Conservation (phyloP, 2,113 vertebrate genomes). For the Speoplatyrhinus poulsoni region DNA sequence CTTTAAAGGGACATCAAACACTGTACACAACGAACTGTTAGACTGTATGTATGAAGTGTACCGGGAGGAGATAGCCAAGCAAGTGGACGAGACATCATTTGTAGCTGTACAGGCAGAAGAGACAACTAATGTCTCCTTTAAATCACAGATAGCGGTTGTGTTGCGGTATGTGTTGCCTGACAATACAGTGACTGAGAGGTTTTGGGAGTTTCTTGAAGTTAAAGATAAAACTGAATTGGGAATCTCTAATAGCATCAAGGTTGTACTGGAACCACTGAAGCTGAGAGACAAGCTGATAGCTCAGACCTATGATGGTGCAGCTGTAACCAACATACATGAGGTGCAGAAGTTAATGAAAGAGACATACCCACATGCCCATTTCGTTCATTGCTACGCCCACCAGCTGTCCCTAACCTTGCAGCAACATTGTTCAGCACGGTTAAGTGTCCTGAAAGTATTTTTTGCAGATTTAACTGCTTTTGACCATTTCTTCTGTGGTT, state of each 20-base stretch:
- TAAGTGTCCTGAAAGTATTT: neutral
- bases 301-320: conserved; percentile 1
- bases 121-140: neutral
- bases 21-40: too few species aligned
- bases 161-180: neutral
- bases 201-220: neutral
- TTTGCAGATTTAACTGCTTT: neutral
- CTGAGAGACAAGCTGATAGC: neutral
- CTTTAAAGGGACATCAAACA: neutral
- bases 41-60: neutral
- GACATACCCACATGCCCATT: neutral
- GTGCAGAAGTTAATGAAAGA: conserved; percentile 3
- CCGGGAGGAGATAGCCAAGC: neutral
- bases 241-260: neutral
- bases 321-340: neutral
- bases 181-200: too few species aligned
- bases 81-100: neutral
- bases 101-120: neutral
- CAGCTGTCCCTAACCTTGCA: neutral
- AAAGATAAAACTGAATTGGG: neutral
- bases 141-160: neutral
- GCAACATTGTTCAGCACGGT: neutral
- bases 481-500: neutral
- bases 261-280: neutral
- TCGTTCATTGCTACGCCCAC: conserved; percentile 4